Evolutionary conservation across 1,140 invertebrate species (phyloP), one percentile per base, ranked within the genome.

Genomic region (Drosophila lacteicornis): DNA sequence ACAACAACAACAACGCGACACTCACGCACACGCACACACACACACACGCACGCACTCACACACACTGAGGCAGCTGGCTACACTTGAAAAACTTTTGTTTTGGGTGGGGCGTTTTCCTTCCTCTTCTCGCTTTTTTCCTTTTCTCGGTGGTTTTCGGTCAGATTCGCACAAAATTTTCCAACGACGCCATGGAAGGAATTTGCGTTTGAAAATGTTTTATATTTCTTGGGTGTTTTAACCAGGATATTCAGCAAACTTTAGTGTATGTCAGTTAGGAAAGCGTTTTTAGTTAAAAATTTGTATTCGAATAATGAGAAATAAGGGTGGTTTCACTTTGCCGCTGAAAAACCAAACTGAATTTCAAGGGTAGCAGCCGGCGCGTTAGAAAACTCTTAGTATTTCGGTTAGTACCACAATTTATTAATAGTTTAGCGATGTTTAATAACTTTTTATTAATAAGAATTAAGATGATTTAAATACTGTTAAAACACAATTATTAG

Each of bases 61-160:
- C 53, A 56, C 53, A 56, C 53, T 36, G 27, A n/a, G 50, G 57
- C 75, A 79, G 75, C 62, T 77, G 59, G 78, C 49, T 77, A 87
- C 80, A 84, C 84, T 86, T 86, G 82, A 86, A 81, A 86, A 80
- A 88, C 79, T 81, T 88, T 88, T 70, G 65, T 55, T 49, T 81
- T 82, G 84, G 84, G 85, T 90, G 85, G 80, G 84, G 85, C 82
- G 70, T 75, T 82, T 70, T 83, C 57, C 75, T 66, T 63, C 55
- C 53, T 38, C n/a, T 56, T 40, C 53, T 33, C 53, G 19, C 19
- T 56, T 56, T 40, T 56, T 40, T 43, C 25, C 25, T 67, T 59
- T 76, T 59, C 71, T 70, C 51, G 57, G 19, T 22, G 22, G 33
- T 43, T 75, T 79, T 70, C 62, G 60, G 60, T 67, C 67, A 55